phyloP scores from a whole-genome alignment of 2,888 invertebrate species.

The Automeris io region DNA sequence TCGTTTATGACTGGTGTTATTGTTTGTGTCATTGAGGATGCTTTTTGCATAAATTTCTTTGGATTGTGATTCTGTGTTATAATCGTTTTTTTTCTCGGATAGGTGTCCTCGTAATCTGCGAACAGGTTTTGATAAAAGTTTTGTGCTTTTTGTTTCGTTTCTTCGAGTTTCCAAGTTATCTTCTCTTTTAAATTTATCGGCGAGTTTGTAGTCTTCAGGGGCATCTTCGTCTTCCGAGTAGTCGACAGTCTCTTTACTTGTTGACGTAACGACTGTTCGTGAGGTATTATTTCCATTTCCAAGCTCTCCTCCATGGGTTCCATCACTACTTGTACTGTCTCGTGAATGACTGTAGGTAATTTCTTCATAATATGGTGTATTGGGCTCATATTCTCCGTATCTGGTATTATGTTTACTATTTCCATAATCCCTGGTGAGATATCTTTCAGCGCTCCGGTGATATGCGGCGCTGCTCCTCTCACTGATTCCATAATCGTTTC shows the following conservation, averaged over 20 bases:
- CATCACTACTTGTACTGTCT: slow-evolving; percentile 57
- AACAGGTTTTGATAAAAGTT: slow-evolving; percentile 53
- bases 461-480: slow-evolving; percentile 63
- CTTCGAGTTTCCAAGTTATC: slow-evolving; percentile 47
- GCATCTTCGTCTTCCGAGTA: slow-evolving; percentile 26
- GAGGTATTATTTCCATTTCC: slow-evolving; percentile 34
- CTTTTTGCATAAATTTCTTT: slow-evolving; percentile 48
- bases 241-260: slow-evolving; percentile 18
- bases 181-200: slow-evolving; percentile 37
- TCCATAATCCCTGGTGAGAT: slow-evolving; percentile 68
- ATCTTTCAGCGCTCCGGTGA: slow-evolving; percentile 62
- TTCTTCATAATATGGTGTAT: slow-evolving; percentile 55
- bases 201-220: slow-evolving; percentile 27
- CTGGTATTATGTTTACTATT: slow-evolving; percentile 60
- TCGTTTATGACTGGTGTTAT: slow-evolving; percentile 60
- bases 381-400: slow-evolving; percentile 41
- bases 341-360: slow-evolving; percentile 60
- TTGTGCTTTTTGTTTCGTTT: slow-evolving; percentile 57
- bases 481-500: slow-evolving; percentile 67
- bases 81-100: slow-evolving; percentile 35
- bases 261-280: slow-evolving; percentile 24
- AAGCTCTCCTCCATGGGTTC: slow-evolving; percentile 37
- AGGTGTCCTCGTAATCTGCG: slow-evolving; percentile 52
- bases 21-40: slow-evolving; percentile 42
- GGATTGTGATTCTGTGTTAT: slow-evolving; percentile 42